Conservation (phyloP, 2,113 vertebrate species). For the Phylloscopus trochiloides region DNA sequence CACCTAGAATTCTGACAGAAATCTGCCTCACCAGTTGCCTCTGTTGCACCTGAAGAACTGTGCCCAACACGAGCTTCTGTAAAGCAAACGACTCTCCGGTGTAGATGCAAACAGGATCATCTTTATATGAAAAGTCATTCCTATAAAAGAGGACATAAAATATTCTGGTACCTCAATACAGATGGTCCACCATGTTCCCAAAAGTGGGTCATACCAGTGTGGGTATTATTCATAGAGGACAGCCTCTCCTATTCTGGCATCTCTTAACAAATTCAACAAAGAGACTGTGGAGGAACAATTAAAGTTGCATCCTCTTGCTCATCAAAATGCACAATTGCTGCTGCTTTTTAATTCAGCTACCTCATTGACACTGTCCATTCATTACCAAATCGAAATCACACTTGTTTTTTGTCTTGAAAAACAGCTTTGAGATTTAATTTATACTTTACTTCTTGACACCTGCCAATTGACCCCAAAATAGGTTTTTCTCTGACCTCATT, state of each 20-base stretch:
- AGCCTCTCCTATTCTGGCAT: neutral
- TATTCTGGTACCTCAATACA: neutral
- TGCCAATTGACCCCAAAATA: neutral
- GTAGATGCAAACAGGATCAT: neutral
- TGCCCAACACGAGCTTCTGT: accelerated
- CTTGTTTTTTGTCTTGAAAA: neutral
- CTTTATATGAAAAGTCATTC: neutral
- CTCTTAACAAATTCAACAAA: neutral
- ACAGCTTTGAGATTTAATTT: constrained; percentile 3
- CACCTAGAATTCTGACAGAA: neutral
- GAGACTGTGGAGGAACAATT: neutral
- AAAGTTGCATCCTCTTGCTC: neutral
- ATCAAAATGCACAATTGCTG: neutral
- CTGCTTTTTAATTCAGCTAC: neutral
- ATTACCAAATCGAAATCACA: neutral
- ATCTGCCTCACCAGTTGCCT: neutral
- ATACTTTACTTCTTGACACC: neutral
- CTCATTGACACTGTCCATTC: neutral
- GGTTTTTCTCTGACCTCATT: neutral
- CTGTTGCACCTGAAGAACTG: neutral
- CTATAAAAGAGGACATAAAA: neutral
- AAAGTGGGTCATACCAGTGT: neutral
- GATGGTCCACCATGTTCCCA: neutral
- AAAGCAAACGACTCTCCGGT: neutral
- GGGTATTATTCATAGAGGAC: neutral